phyloP scores from a whole-genome alignment of 2,888 invertebrate species.

The Tribolium freemani region DNA sequence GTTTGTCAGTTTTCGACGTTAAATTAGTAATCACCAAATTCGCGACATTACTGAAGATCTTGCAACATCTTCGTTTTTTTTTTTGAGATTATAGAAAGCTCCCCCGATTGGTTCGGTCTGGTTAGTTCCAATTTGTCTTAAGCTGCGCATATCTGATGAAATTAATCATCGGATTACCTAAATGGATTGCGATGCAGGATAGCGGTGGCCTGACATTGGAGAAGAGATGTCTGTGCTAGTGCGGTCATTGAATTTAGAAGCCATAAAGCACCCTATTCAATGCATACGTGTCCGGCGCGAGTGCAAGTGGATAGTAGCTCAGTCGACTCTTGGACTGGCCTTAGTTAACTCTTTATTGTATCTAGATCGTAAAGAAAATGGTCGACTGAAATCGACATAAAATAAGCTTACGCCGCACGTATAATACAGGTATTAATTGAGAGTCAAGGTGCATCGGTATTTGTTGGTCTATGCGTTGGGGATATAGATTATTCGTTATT shows the following conservation, averaged over 20 bases:
- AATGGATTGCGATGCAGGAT: constrained; percentile 43
- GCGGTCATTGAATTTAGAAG: constrained; percentile 63
- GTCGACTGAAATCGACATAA: constrained; percentile 60
- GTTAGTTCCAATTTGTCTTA: background rate
- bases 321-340: constrained; percentile 48
- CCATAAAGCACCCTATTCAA: constrained; percentile 64
- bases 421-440: constrained; percentile 58
- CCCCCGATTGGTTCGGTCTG: background rate
- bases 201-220: constrained; percentile 46
- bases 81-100: background rate
- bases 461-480: constrained; percentile 62
- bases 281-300: constrained; percentile 60
- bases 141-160: background rate
- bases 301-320: constrained; percentile 56
- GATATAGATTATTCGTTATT: constrained; percentile 65
- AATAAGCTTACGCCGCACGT: constrained; percentile 63
- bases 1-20: too few relatives aligned
- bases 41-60: too few relatives aligned
- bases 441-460: constrained; percentile 65
- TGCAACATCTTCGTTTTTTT: too few relatives aligned
- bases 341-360: constrained; percentile 37
- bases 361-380: constrained; percentile 49
- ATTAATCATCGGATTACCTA: constrained; percentile 51
- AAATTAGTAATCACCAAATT: too few relatives aligned
- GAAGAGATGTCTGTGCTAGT: constrained; percentile 46